Percentiles rank a stretch among this genome's conserved stretches.
Evolutionary conservation across 1,140 invertebrate genomes (phyloP).

Genomic region (Trichonephila clavata): DNA sequence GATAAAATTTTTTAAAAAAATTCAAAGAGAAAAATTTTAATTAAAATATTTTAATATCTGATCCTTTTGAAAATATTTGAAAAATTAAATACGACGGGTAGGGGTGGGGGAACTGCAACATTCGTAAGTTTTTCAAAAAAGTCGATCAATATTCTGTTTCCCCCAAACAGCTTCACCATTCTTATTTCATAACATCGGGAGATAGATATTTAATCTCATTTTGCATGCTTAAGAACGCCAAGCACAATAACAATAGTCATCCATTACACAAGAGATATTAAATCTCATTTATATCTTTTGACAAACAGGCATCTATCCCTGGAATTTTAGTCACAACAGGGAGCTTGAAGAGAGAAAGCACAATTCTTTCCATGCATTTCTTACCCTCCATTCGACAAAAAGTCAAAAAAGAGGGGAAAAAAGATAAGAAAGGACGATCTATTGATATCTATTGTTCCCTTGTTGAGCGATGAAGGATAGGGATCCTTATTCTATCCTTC

Average conservation of each 20-base stretch:
- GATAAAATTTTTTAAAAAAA: no score
- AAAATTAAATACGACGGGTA: no score
- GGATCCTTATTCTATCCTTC: neutral
- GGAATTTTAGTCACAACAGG: constrained; percentile 10
- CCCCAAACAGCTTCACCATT: neutral
- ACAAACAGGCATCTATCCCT: neutral
- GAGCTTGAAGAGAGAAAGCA: neutral
- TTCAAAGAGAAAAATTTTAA: no score
- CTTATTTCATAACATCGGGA: neutral
- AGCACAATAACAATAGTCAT: constrained; percentile 5
- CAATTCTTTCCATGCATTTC: neutral
- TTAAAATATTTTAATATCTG: no score
- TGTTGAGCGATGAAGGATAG: neutral
- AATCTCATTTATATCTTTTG: constrained; percentile 12
- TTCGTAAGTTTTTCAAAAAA: neutral
- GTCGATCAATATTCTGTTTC: neutral
- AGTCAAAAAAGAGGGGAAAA: neutral
- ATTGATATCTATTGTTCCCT: constrained; percentile 1
- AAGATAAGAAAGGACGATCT: neutral
- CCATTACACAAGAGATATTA: neutral
- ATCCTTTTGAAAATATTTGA: no score
- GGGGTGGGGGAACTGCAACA: no score
- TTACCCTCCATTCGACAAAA: neutral
- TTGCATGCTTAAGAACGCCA: neutral
- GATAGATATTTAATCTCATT: constrained; percentile 13